These are phyloP conservation scores for Novumbra hubbsi DNA, from an alignment of 2,797 vertebrate species.

Conservation along the genomic window DNA sequence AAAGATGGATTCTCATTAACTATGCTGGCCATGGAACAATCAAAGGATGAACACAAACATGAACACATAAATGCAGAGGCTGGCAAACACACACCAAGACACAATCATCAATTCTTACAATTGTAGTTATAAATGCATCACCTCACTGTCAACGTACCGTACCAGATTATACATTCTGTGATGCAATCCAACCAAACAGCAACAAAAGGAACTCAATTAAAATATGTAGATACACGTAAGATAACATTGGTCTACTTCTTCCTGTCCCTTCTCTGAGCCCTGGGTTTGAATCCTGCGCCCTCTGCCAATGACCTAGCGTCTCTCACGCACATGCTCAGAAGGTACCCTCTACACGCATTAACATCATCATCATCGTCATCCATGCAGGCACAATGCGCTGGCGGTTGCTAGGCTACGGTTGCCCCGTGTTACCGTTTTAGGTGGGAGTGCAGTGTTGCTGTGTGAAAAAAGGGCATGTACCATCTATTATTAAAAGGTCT, in stretches of 20 bases:
- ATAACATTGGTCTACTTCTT: neutral
- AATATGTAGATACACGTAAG: neutral
- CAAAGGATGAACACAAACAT: slow-evolving; percentile 1
- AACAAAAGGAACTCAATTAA: neutral
- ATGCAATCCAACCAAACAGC: too few relatives aligned
- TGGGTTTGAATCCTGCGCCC: neutral
- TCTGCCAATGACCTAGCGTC: neutral
- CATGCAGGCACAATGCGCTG: slow-evolving; percentile 5
- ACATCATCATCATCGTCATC: neutral
- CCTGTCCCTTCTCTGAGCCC: neutral
- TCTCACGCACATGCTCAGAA: neutral
- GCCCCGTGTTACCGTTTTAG: slow-evolving; percentile 14
- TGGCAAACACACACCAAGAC: neutral
- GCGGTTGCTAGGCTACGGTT: slow-evolving; percentile 21
- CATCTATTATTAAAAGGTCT: slow-evolving; percentile 17
- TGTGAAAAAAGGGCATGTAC: slow-evolving; percentile 4
- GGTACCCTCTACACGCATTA: neutral
- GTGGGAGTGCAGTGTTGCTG: slow-evolving; percentile 11
- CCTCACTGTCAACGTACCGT: too few relatives aligned
- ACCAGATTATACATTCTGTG: too few relatives aligned
- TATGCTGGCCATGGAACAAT: slow-evolving; percentile 28
- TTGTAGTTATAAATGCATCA: too few relatives aligned
- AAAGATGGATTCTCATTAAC: slow-evolving; percentile 42
- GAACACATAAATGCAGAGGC: slow-evolving; percentile 11
- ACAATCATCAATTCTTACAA: neutral